Percentiles rank a stretch among this genome's conserved stretches.
phyloP scores from a whole-genome alignment of 2,888 invertebrate genomes.

The Crematogaster levior region DNA sequence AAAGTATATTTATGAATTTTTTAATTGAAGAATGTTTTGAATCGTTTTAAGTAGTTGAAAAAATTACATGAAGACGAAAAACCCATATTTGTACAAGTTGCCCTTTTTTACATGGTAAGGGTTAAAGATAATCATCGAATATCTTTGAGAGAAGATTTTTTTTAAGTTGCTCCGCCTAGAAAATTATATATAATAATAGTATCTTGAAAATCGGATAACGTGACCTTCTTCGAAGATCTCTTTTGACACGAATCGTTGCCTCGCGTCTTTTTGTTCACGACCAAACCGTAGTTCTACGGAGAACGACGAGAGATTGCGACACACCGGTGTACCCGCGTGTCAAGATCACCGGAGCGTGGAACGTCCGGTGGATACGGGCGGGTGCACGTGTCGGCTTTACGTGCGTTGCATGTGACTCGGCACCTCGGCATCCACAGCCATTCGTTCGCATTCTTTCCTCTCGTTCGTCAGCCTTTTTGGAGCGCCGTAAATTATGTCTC shows the following conservation, averaged over 20 bases:
- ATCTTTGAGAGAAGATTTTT: neutral
- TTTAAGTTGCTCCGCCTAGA: neutral
- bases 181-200: neutral
- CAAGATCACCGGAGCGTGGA: constrained; percentile 74
- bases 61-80: too few relatives aligned
- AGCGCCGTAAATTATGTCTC: constrained; percentile 59
- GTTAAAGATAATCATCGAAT: neutral
- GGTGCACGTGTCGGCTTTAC: constrained; percentile 74
- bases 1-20: too few relatives aligned
- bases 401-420: constrained; percentile 73
- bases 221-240: neutral
- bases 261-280: neutral
- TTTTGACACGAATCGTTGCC: neutral
- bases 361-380: constrained; percentile 63
- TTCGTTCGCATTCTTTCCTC: constrained; percentile 78
- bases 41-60: too few relatives aligned
- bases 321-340: constrained; percentile 62
- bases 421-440: constrained; percentile 74
- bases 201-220: neutral
- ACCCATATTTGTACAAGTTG: too few relatives aligned
- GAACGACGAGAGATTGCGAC: constrained; percentile 19
- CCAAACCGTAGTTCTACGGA: neutral
- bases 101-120: too few relatives aligned
- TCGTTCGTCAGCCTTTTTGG: constrained; percentile 73
- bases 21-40: too few relatives aligned